These are phyloP conservation scores for Caenorhabditis panamensis DNA, from an alignment of 2,888 invertebrate species.

Conservation along the genomic window DNA sequence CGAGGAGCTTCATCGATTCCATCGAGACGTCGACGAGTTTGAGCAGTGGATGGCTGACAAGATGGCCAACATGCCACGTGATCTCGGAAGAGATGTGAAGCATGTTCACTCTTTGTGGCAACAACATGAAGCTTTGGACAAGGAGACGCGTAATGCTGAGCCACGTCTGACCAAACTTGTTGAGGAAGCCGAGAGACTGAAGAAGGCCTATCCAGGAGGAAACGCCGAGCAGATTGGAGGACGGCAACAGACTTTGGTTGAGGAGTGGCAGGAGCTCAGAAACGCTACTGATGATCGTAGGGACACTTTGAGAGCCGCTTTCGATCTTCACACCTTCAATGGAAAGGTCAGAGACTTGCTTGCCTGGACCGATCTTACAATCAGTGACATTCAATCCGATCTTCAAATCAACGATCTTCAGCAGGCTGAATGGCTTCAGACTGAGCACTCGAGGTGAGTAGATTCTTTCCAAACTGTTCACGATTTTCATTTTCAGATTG, in stretches of 20 bases:
- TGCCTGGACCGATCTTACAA: slow-evolving; percentile 90
- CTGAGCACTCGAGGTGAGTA: slow-evolving; percentile 85
- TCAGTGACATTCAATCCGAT: slow-evolving; percentile 88
- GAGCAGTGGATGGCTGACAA: slow-evolving; percentile 85
- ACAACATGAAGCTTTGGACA: slow-evolving; percentile 93
- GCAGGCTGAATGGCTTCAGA: slow-evolving; percentile 84
- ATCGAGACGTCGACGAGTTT: slow-evolving; percentile 85
- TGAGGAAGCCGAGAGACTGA: slow-evolving; percentile 92
- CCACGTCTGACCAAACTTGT: slow-evolving; percentile 88
- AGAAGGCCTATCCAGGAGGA: slow-evolving; percentile 84
- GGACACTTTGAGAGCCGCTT: slow-evolving; percentile 90
- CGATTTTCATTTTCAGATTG: slow-evolving; percentile 30
- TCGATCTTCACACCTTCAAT: slow-evolving; percentile 88
- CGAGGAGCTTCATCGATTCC: slow-evolving; percentile 96
- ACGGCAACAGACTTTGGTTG: slow-evolving; percentile 90
- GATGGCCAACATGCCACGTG: slow-evolving; percentile 89
- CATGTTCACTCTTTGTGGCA: slow-evolving; percentile 88
- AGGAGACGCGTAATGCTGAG: slow-evolving; percentile 92
- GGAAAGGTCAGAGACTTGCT: slow-evolving; percentile 89
- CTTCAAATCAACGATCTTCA: slow-evolving; percentile 86
- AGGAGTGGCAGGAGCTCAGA: slow-evolving; percentile 91
- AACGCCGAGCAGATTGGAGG: slow-evolving; percentile 92
- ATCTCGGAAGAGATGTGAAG: slow-evolving; percentile 89
- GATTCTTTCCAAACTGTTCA: background rate
- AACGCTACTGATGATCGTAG: slow-evolving; percentile 89